Evolutionary conservation across 92 coral and sea anemone genomes (phyloP).

Genomic region (Epizoanthus stellaris): DNA sequence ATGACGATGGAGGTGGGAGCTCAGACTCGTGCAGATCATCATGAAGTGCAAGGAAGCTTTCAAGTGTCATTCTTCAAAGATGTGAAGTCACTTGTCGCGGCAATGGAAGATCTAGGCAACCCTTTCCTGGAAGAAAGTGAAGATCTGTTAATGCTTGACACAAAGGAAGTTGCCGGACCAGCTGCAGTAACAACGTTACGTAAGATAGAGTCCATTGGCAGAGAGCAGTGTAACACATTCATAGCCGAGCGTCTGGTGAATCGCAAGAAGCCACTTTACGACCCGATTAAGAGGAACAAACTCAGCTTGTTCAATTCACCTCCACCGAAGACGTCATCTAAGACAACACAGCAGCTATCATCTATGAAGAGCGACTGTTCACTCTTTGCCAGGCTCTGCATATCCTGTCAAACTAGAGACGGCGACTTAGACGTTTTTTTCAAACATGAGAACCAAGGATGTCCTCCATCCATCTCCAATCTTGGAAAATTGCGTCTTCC

Average conservation of each 20-base stretch:
- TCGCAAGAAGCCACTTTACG: constrained; percentile 45
- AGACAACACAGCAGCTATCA: constrained; percentile 45
- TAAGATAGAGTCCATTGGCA: constrained; percentile 49
- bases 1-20: constrained; percentile 39
- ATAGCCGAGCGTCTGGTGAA: constrained; percentile 51
- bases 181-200: constrained; percentile 53
- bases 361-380: constrained; percentile 59
- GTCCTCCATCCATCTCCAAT: constrained; percentile 69
- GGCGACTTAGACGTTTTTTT: constrained; percentile 75
- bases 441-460: constrained; percentile 67
- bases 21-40: constrained; percentile 25
- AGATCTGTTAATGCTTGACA: constrained; percentile 63
- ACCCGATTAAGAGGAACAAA: constrained; percentile 63
- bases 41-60: too few species aligned
- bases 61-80: constrained; percentile 20
- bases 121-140: constrained; percentile 67
- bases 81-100: constrained; percentile 56
- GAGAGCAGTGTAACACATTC: constrained; percentile 49
- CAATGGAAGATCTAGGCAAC: constrained; percentile 65
- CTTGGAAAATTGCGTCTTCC: constrained; percentile 71
- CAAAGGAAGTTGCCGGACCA: constrained; percentile 51
- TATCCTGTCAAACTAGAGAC: constrained; percentile 59
- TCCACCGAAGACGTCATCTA: constrained; percentile 34
- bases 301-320: constrained; percentile 49
- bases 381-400: constrained; percentile 50